Evolutionary conservation across 2,797 vertebrate genomes (phyloP).

Genomic region (Neoniphon sammara): DNA sequence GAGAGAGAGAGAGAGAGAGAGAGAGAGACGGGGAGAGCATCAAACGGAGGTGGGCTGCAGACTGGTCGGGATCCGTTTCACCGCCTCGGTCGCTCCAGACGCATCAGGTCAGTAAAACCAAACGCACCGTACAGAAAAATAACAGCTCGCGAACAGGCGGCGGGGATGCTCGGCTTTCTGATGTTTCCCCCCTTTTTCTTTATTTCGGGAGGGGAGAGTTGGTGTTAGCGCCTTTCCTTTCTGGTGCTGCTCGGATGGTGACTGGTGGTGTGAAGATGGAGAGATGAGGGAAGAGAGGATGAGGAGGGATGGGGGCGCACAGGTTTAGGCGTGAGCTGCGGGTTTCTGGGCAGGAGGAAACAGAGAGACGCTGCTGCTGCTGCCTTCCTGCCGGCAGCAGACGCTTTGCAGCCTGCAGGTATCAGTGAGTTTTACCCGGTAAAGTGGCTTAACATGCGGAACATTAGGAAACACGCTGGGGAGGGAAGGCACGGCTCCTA

Average conservation of each 20-base stretch:
- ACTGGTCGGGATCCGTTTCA: conserved; percentile 57
- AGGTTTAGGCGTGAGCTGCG: background rate
- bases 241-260: background rate
- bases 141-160: too few relatives aligned
- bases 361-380: too few relatives aligned
- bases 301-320: background rate
- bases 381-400: too few relatives aligned
- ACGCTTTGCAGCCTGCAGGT: too few relatives aligned
- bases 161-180: background rate
- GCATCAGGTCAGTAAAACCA: conserved; percentile 71
- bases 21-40: conserved; percentile 28
- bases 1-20: conserved; percentile 10
- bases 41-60: conserved; percentile 57
- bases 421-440: too few relatives aligned
- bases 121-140: conserved; percentile 10
- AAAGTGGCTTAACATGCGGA: too few relatives aligned
- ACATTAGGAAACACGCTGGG: too few relatives aligned
- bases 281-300: background rate
- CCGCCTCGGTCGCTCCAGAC: conserved; percentile 48
- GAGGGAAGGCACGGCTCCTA: too few relatives aligned
- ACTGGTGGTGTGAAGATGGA: conserved; percentile 3
- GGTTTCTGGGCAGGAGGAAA: too few relatives aligned
- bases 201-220: background rate
- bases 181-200: background rate
- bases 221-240: too few relatives aligned